A percentile compares a stretch with the other conserved stretches of the same genome.
Conservation (phyloP, 2,113 vertebrate genomes). For the Grus americana region DNA sequence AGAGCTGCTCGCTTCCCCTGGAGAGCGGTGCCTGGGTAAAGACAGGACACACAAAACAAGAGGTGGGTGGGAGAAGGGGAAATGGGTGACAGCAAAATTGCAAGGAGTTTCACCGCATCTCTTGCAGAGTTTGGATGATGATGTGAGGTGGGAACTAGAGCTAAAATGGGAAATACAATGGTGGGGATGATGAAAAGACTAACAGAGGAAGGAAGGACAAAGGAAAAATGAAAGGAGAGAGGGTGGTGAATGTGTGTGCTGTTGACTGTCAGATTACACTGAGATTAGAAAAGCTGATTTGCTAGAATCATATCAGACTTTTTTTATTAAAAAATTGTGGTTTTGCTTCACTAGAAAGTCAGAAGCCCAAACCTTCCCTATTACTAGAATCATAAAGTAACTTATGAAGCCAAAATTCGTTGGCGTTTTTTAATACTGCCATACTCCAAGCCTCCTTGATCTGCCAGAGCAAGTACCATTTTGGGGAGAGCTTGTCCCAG, state of each 20-base stretch:
- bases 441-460: not conserved
- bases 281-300: slow-evolving; percentile 14
- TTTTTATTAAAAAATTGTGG: not conserved
- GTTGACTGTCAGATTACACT: not conserved
- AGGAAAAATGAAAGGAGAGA: not conserved
- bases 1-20: not conserved
- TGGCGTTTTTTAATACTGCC: not conserved
- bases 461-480: not conserved
- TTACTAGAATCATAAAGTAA: not conserved
- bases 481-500: not conserved
- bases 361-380: not conserved
- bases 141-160: not conserved
- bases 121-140: not conserved
- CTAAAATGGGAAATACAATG: not conserved
- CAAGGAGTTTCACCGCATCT: not conserved
- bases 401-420: not conserved
- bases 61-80: not conserved
- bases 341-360: not conserved
- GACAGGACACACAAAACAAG: not conserved
- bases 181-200: not conserved
- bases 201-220: not conserved
- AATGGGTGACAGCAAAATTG: not conserved
- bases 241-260: not conserved
- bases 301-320: not conserved
- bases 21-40: not conserved